Evolutionary conservation across 53 echinoderm and acorn worm genomes (phyloP), one percentile per base, ranked within the genome.

Genomic region (Astropecten irregularis): DNA sequence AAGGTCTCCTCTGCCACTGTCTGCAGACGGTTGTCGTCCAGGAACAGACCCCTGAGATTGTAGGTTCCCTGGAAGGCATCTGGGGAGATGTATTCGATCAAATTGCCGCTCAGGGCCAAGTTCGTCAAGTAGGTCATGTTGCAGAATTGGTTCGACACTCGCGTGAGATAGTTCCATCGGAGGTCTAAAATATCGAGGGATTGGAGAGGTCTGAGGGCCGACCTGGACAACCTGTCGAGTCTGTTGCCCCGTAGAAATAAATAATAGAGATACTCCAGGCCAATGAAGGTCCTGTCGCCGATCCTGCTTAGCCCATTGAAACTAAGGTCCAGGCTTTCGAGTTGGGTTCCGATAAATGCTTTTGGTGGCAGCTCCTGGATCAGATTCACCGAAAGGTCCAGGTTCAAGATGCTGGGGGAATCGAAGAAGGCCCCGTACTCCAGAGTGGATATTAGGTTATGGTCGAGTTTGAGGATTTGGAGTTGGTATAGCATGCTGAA

Each of bases 1-100:
- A 52, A 13, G 10, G 88, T 40, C 21, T 84, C 69, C 38, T 68
- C 60, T 3, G 84, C 20, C 15, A 95, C 38, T 6, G 92, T 95
- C 15, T 40, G 84, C 18, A 95, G 81, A 7, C 71, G 79, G 59
- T 95, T 95, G 65, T 59, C 40, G 47, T 89, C 77, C 16, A 95
- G 82, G n/a, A 72, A 67, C 10, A 95, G 63, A 0, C 57, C 76
- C 25, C 39, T 10, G 10, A 95, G 56, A 10, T 33, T 47, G 23
- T 21, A 14, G 18, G 64, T 68, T 2, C 92, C 88, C 10, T 66
- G 81, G 23, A 84, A 92, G 16, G 92, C 92, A 20, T 49, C 48
- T 4, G 68, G 56, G 0, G 72, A 48, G 31, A 92, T 66, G 8
- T 84, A 71, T 0, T 47, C 56, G 29, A 92, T 53, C 23, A 29